A percentile compares a stretch with the other conserved stretches of the same genome.
phyloP scores from a whole-genome alignment of 2,797 vertebrate genomes.

The Nasua narica region DNA sequence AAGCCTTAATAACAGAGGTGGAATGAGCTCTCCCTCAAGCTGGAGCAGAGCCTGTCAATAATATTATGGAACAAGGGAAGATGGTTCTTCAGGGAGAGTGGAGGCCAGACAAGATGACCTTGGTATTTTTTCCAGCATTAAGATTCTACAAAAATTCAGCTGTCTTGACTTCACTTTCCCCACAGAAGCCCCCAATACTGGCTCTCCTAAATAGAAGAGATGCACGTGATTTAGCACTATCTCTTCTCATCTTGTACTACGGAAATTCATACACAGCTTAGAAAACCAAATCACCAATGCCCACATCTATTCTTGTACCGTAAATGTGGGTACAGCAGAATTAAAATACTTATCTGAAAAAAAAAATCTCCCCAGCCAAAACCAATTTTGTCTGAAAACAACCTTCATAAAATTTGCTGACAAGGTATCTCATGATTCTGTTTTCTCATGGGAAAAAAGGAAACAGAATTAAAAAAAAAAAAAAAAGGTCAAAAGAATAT shows the following conservation, averaged over 20 bases:
- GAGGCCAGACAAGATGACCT: not conserved
- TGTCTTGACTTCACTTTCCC: not conserved
- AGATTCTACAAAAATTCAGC: not conserved
- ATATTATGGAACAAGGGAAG: not conserved
- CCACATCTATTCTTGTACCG: conserved; percentile 21
- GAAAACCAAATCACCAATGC: not conserved
- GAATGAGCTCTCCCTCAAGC: not conserved
- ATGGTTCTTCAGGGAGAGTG: not conserved
- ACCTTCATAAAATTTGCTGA: conserved; percentile 71
- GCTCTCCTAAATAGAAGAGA: not conserved
- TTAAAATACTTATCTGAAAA: not conserved
- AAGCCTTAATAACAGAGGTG: not conserved
- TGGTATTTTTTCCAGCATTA: not conserved
- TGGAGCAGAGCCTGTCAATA: not conserved
- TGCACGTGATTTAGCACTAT: not conserved
- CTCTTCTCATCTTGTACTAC: not conserved
- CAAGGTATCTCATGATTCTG: conserved; percentile 55
- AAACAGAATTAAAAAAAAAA: not conserved
- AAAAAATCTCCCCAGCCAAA: conserved; percentile 55
- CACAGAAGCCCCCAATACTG: not conserved
- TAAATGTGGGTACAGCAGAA: conserved; percentile 50
- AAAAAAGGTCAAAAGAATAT: conserved; percentile 70
- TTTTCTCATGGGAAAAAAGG: conserved; percentile 56
- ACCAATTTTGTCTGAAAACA: conserved; percentile 43
- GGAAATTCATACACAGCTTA: conserved; percentile 5